Percentiles rank a stretch among this genome's conserved stretches.
Evolutionary conservation across 2,888 invertebrate species (phyloP).

Genomic region (Steinernema carpocapsae): DNA sequence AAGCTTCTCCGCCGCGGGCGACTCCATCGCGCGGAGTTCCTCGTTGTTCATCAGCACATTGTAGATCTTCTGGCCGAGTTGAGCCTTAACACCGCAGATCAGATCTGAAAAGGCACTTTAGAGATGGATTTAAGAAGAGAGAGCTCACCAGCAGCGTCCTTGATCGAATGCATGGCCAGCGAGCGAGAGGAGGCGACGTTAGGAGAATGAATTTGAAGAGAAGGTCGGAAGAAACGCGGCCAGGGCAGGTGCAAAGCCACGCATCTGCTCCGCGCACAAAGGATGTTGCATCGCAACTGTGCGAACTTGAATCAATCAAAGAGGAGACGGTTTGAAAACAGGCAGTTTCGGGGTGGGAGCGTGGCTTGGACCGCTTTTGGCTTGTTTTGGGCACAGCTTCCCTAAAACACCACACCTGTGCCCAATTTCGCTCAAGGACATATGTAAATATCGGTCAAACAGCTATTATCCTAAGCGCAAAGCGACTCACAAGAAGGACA

Average conservation of each 20-base stretch:
- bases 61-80: neutral
- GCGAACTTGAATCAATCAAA: neutral
- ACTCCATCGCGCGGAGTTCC: neutral
- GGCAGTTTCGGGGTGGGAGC: too few species aligned
- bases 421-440: too few species aligned
- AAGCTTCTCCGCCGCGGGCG: neutral
- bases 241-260: neutral
- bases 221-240: neutral
- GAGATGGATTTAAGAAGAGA: neutral
- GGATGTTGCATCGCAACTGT: neutral
- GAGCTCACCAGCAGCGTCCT: neutral
- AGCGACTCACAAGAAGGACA: too few species aligned
- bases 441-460: too few species aligned
- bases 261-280: constrained; percentile 25
- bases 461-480: too few species aligned
- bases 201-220: neutral
- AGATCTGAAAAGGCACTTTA: neutral
- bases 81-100: neutral
- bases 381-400: too few species aligned
- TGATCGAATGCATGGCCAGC: neutral
- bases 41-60: neutral
- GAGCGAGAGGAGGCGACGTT: neutral
- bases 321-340: neutral
- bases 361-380: too few species aligned
- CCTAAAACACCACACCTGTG: too few species aligned